Conservation (phyloP, 2,888 invertebrate species). For the Notodonta dromedarius region DNA sequence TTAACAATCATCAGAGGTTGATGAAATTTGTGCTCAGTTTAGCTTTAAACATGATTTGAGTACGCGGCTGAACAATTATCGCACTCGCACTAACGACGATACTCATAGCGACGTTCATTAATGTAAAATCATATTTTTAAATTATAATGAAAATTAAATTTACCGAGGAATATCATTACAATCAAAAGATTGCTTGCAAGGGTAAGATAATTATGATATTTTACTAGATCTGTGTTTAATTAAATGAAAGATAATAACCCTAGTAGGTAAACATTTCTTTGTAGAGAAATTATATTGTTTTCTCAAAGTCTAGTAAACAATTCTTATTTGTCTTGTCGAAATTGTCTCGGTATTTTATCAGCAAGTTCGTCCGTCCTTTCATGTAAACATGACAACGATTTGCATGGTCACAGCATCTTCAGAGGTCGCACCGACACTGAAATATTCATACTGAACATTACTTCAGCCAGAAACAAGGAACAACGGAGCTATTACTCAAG, state of each 20-base stretch:
- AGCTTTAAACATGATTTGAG: conserved; percentile 5
- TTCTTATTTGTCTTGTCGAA: too few species aligned
- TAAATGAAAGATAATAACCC: too few species aligned
- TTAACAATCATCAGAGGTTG: conserved; percentile 31
- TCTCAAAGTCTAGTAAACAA: too few species aligned
- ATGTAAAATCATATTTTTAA: not conserved
- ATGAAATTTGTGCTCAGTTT: conserved; percentile 32
- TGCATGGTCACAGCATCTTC: conserved; percentile 35
- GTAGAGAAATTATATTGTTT: too few species aligned
- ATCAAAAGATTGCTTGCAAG: too few species aligned
- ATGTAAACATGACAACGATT: conserved; percentile 32
- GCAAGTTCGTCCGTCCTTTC: not conserved
- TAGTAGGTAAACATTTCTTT: too few species aligned
- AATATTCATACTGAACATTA: conserved; percentile 40
- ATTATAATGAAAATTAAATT: not conserved
- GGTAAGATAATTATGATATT: too few species aligned
- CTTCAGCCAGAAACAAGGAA: conserved; percentile 43
- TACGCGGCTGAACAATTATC: conserved; percentile 3
- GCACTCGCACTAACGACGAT: not conserved
- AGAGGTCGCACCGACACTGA: conserved; percentile 29
- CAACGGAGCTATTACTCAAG: conserved; percentile 49
- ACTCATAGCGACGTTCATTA: not conserved
- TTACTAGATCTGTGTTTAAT: too few species aligned
- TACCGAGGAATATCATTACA: too few species aligned
- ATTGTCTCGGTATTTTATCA: not conserved